A percentile compares a stretch with the other conserved stretches of the same genome.
Evolutionary conservation across 1,140 invertebrate species (phyloP).

Genomic region (Drosophila ercepeae): DNA sequence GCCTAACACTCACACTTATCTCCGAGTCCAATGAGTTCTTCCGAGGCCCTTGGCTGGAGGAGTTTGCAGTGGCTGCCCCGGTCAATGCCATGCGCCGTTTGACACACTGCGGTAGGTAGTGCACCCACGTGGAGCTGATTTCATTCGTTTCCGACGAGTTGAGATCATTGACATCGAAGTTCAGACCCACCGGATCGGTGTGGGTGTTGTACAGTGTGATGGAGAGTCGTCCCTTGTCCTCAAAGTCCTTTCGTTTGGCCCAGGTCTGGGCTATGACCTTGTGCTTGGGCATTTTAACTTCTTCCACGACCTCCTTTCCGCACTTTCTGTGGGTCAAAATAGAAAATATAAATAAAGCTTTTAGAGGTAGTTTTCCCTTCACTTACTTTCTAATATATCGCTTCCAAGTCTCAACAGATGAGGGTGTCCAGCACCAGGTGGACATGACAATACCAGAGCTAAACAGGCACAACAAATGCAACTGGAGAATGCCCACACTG

Average conservation of each 20-base stretch:
- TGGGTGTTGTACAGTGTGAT: conserved; percentile 93
- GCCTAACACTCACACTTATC: conserved; percentile 90
- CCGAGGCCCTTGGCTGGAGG: conserved; percentile 85
- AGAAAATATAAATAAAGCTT: neutral
- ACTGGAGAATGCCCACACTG: conserved; percentile 91
- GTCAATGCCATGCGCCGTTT: conserved; percentile 91
- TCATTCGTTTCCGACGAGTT: conserved; percentile 91
- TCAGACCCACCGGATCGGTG: conserved; percentile 94
- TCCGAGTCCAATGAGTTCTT: conserved; percentile 90
- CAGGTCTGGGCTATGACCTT: conserved; percentile 96
- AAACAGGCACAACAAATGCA: conserved; percentile 93
- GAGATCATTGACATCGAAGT: conserved; percentile 89
- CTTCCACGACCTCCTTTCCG: conserved; percentile 89
- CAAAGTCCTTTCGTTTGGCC: conserved; percentile 93
- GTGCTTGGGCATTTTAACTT: conserved; percentile 92
- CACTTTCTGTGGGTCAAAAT: conserved; percentile 85
- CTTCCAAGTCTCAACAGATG: conserved; percentile 92
- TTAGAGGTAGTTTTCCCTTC: neutral
- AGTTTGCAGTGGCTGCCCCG: conserved; percentile 86
- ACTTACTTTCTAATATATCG: conserved; percentile 91
- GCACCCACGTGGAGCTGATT: conserved; percentile 93
- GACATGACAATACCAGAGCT: conserved; percentile 94
- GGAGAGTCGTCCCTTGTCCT: conserved; percentile 92
- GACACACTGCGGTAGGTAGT: conserved; percentile 93
- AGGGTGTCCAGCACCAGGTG: conserved; percentile 95